Percentiles rank a stretch among this genome's conserved stretches.
Conservation (phyloP, 2,797 vertebrate genomes). For the Alosa sapidissima region DNA sequence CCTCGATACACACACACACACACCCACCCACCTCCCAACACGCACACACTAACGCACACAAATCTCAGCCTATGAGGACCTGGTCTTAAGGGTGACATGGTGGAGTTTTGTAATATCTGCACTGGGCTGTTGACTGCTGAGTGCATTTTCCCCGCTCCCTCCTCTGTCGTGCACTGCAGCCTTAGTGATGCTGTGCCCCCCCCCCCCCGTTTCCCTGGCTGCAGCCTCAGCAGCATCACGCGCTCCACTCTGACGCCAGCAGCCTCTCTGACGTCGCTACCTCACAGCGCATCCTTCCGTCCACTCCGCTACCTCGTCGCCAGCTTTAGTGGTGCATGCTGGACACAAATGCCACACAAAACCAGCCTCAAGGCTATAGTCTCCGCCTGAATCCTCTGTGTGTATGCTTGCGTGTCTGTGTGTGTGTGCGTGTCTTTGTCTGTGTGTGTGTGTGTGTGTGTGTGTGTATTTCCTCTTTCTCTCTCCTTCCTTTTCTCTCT, state of each 20-base stretch:
- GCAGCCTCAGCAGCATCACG: constrained; percentile 50
- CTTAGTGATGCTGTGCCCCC: background rate
- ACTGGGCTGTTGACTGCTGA: background rate
- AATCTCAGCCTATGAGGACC: constrained; percentile 31
- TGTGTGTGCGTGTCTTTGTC: background rate
- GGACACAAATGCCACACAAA: background rate
- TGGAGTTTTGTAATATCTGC: constrained; percentile 49
- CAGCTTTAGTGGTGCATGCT: background rate
- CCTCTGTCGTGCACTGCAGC: background rate
- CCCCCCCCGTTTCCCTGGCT: background rate
- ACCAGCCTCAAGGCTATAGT: constrained; percentile 38
- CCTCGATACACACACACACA: background rate
- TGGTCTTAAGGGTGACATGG: constrained; percentile 44
- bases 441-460: background rate
- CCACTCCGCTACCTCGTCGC: constrained; percentile 29
- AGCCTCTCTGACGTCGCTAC: constrained; percentile 14
- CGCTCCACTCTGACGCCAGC: constrained; percentile 48
- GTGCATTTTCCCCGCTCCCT: background rate
- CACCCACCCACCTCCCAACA: background rate
- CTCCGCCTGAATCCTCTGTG: background rate
- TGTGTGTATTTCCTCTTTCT: background rate
- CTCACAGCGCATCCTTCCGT: constrained; percentile 23
- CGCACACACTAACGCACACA: background rate
- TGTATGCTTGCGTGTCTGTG: background rate
- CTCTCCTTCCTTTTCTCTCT: background rate